A percentile compares a stretch with the other conserved stretches of the same genome.
These are phyloP conservation scores for Myotis planiceps DNA, from an alignment of 2,797 vertebrate species.

Conservation along the genomic window DNA sequence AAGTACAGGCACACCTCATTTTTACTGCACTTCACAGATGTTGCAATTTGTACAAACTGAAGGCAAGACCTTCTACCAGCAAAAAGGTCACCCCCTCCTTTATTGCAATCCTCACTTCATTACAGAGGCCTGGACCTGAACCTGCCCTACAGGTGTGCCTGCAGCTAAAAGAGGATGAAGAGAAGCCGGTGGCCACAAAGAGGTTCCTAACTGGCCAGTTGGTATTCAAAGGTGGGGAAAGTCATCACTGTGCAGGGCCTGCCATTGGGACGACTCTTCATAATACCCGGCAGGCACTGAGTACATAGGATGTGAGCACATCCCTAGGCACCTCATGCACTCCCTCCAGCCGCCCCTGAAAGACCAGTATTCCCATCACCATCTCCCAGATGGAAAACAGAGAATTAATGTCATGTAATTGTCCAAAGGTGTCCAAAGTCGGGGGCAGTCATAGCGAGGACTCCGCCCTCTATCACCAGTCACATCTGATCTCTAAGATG, in stretches of 20 bases:
- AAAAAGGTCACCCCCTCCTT: not conserved
- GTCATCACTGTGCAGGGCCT: not conserved
- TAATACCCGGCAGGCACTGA: not conserved
- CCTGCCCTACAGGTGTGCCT: not conserved
- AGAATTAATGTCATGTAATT: not conserved
- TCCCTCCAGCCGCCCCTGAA: not conserved
- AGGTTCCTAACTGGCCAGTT: not conserved
- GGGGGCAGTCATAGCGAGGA: not conserved
- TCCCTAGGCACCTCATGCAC: fast-evolving
- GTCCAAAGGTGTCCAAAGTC: not conserved
- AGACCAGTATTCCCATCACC: not conserved
- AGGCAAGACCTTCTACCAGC: not conserved
- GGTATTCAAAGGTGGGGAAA: not conserved
- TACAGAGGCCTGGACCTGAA: not conserved
- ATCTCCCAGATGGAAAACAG: not conserved
- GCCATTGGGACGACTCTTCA: not conserved
- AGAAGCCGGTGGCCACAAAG: not conserved
- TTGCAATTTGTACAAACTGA: not conserved
- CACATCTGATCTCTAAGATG: not conserved
- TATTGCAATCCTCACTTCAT: not conserved
- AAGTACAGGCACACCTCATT: not conserved
- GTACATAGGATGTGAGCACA: fast-evolving
- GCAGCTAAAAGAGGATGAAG: not conserved
- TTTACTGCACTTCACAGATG: not conserved
- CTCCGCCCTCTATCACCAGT: not conserved